A percentile compares a stretch with the other conserved stretches of the same genome.
phyloP scores from a whole-genome alignment of 2,888 invertebrate genomes.

The Timema cristinae region DNA sequence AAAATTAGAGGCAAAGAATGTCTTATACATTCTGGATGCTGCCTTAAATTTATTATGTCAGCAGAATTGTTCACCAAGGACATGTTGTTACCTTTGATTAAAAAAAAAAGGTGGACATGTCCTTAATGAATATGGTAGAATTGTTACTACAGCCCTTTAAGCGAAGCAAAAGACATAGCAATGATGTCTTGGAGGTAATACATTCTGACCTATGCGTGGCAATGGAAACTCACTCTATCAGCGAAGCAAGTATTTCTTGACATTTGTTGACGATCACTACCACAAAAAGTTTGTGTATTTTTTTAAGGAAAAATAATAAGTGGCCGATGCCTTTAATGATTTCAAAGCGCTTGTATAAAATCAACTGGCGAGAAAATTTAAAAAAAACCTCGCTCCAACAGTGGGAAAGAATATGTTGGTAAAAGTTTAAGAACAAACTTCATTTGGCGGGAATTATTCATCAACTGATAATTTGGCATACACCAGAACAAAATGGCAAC shows the following conservation, averaged over 20 bases:
- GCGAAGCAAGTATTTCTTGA: background rate
- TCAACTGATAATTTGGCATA: background rate
- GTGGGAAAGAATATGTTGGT: background rate
- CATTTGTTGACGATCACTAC: background rate
- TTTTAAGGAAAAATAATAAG: background rate
- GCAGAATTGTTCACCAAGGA: background rate
- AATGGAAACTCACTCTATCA: background rate
- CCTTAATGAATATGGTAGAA: background rate
- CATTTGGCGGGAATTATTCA: background rate
- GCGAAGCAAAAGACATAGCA: background rate
- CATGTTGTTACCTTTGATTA: background rate
- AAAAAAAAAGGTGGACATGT: background rate
- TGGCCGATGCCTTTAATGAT: background rate
- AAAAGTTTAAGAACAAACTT: background rate
- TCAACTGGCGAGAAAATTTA: background rate
- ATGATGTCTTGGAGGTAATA: background rate
- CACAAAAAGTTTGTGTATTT: background rate
- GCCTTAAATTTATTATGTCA: background rate
- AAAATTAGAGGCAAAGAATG: background rate
- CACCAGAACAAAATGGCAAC: background rate
- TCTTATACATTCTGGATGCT: background rate
- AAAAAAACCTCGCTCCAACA: background rate
- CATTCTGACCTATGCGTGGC: background rate
- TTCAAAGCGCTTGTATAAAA: background rate
- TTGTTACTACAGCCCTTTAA: background rate